Percentiles rank a stretch among this genome's conserved stretches.
Conservation (phyloP, 2,888 invertebrate species). For the Labia minor region DNA sequence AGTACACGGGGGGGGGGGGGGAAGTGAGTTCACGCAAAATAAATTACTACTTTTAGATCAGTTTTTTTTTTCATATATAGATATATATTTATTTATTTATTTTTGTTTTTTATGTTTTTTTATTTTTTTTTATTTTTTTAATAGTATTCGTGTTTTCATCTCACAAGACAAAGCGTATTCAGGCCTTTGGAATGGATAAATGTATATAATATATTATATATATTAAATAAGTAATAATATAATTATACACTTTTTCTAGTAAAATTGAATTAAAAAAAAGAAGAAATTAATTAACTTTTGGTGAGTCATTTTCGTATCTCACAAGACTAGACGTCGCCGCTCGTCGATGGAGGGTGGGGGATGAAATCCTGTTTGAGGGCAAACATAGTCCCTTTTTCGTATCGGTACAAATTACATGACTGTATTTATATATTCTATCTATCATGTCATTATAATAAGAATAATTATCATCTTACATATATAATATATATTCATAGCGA, state of each 20-base stretch:
- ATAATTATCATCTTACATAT: neutral
- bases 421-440: neutral
- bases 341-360: neutral
- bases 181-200: neutral
- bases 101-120: too few relatives aligned
- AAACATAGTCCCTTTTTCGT: neutral
- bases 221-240: neutral
- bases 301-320: neutral
- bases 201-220: neutral
- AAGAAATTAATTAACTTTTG: neutral
- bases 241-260: neutral
- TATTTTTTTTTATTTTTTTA: too few relatives aligned
- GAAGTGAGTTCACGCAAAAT: too few relatives aligned
- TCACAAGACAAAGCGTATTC: neutral
- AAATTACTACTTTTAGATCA: too few relatives aligned
- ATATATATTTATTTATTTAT: too few relatives aligned
- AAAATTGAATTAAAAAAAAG: neutral
- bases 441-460: neutral
- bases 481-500: neutral
- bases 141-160: too few relatives aligned
- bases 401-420: neutral
- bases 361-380: neutral
- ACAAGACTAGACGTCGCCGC: neutral
- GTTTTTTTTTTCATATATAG: too few relatives aligned
- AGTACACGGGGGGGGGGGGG: too few relatives aligned